These are phyloP conservation scores for Alethe diademata DNA, from an alignment of 2,113 vertebrate genomes.

Conservation along the genomic window DNA sequence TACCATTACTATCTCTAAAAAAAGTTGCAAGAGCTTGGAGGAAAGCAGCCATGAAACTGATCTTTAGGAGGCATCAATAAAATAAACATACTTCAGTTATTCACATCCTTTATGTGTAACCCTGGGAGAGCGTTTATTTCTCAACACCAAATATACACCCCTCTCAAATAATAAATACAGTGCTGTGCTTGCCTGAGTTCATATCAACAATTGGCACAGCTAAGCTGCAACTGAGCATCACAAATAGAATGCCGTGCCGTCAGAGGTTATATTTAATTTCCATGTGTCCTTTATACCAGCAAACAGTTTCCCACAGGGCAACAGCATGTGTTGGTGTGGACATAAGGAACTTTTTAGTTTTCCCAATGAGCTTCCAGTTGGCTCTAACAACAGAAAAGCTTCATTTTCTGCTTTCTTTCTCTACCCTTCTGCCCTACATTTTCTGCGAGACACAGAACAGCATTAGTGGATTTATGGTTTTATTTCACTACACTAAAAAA, in stretches of 20 bases:
- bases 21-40: background rate
- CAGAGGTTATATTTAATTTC: conserved; percentile 38
- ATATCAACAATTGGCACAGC: conserved; percentile 7
- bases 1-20: background rate
- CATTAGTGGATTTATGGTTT: background rate
- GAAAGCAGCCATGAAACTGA: background rate
- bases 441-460: background rate
- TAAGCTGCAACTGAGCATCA: background rate
- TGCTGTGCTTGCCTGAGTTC: background rate
- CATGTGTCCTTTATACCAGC: background rate
- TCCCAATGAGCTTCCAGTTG: conserved; percentile 11
- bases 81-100: background rate
- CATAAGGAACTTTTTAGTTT: conserved; percentile 13
- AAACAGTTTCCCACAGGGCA: conserved; percentile 38
- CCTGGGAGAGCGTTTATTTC: background rate
- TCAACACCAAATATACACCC: background rate
- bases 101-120: background rate
- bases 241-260: background rate
- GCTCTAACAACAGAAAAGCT: background rate
- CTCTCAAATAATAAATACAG: conserved; percentile 28
- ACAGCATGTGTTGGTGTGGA: background rate
- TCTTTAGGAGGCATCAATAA: background rate
- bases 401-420: background rate
- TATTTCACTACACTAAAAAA: background rate
- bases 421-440: background rate